A percentile compares a stretch with the other conserved stretches of the same genome.
Evolutionary conservation across 2,888 invertebrate genomes (phyloP).

Genomic region (Nomada lathburiana): DNA sequence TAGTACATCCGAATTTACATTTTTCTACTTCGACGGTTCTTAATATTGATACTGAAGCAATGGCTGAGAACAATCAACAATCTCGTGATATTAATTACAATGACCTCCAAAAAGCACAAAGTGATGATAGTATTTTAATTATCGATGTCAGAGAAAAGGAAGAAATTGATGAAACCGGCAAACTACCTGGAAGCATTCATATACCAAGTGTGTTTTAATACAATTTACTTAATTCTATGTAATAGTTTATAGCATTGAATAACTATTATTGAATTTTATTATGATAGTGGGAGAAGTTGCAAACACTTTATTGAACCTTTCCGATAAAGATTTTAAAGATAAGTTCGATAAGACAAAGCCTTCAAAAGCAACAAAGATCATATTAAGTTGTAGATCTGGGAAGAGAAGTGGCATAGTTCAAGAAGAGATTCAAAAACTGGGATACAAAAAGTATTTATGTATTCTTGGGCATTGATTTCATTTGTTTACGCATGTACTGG

Average conservation of each 20-base stretch:
- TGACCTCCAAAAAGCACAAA: constrained; percentile 82
- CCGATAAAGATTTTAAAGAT: constrained; percentile 86
- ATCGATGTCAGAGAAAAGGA: constrained; percentile 92
- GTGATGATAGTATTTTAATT: constrained; percentile 86
- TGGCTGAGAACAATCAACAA: constrained; percentile 64
- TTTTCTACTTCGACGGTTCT: constrained; percentile 39
- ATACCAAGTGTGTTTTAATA: constrained; percentile 88
- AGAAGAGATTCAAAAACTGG: constrained; percentile 86
- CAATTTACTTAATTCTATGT: constrained; percentile 83
- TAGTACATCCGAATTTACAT: constrained; percentile 25
- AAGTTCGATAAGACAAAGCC: constrained; percentile 88
- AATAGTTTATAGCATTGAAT: background rate
- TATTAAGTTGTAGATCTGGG: constrained; percentile 90
- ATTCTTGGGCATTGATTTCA: constrained; percentile 11
- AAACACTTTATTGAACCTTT: constrained; percentile 83
- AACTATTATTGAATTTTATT: constrained; percentile 14
- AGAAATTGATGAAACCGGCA: constrained; percentile 89
- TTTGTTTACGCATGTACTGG: background rate
- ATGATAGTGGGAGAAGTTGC: constrained; percentile 86
- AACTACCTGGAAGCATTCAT: constrained; percentile 90
- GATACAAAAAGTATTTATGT: constrained; percentile 87
- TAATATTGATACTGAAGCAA: constrained; percentile 38
- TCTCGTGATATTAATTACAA: constrained; percentile 71
- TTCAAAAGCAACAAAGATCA: constrained; percentile 86
- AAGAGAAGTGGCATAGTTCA: constrained; percentile 88